phyloP scores from a whole-genome alignment of 2,888 invertebrate genomes.

The Leptarthrus brevirostris region DNA sequence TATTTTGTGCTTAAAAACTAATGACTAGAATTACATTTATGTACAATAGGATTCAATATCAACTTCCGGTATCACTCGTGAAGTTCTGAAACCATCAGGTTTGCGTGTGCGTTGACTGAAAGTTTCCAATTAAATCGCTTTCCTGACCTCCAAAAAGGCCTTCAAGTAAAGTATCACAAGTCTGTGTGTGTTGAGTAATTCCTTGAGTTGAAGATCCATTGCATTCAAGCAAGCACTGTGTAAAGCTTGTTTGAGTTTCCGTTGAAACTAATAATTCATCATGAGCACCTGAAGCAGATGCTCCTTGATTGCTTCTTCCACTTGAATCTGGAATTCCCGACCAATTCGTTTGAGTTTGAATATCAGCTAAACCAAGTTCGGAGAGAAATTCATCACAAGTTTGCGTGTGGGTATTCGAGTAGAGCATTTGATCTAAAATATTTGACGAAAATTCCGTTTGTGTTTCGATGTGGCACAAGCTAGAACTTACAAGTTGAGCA shows the following conservation, averaged over 20 bases:
- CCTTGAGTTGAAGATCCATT: conserved; percentile 56
- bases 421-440: conserved; percentile 64
- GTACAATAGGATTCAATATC: too few relatives aligned
- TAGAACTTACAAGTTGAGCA: conserved; percentile 46
- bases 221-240: conserved; percentile 59
- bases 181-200: conserved; percentile 65
- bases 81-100: conserved; percentile 62
- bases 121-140: conserved; percentile 60
- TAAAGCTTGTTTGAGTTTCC: conserved; percentile 71
- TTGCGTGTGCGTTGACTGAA: conserved; percentile 64
- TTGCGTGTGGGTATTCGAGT: conserved; percentile 65
- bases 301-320: conserved; percentile 47
- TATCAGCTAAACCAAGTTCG: conserved; percentile 72
- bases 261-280: conserved; percentile 71
- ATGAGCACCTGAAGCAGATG: conserved; percentile 59
- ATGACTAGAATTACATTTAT: too few relatives aligned
- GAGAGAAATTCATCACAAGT: conserved; percentile 71
- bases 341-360: conserved; percentile 75
- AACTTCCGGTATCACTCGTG: not conserved
- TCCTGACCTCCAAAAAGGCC: conserved; percentile 61
- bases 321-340: conserved; percentile 57
- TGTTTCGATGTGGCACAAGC: conserved; percentile 70
- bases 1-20: too few relatives aligned
- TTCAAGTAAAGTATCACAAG: conserved; percentile 63
- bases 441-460: conserved; percentile 69